Evolutionary conservation across 2,797 vertebrate species (phyloP).

Genomic region (Natrix natrix): DNA sequence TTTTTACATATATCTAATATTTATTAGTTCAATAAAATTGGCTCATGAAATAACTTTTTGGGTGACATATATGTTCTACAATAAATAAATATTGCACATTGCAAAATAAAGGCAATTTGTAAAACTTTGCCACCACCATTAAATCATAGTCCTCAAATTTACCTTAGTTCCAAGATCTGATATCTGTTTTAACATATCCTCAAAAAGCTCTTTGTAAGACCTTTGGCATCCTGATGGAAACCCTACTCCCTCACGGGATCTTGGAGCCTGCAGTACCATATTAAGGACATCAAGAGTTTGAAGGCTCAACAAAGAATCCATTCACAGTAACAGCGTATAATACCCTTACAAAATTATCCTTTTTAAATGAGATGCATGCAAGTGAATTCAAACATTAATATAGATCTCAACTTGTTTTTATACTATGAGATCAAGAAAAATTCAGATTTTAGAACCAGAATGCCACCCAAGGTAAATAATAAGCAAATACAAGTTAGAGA

Average conservation of each 20-base stretch:
- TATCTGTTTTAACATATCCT: conserved; percentile 87
- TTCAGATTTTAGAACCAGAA: neutral
- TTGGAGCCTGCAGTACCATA: conserved; percentile 81
- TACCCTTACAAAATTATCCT: conserved; percentile 15
- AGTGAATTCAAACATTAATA: neutral
- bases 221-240: conserved; percentile 84
- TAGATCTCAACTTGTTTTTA: neutral
- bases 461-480: neutral
- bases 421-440: neutral
- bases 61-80: neutral
- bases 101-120: neutral
- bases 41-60: neutral
- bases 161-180: conserved; percentile 94
- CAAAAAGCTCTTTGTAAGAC: conserved; percentile 79
- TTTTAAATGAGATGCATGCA: neutral
- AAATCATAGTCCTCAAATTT: conserved; percentile 60
- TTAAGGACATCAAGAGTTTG: conserved; percentile 83
- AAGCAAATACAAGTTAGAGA: neutral
- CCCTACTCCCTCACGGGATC: conserved; percentile 89
- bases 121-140: conserved; percentile 2
- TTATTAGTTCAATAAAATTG: neutral
- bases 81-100: neutral
- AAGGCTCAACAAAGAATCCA: conserved; percentile 24
- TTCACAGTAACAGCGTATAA: neutral
- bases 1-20: neutral